phyloP scores from a whole-genome alignment of 1,140 invertebrate species.

The Trachelipus rathkii region DNA sequence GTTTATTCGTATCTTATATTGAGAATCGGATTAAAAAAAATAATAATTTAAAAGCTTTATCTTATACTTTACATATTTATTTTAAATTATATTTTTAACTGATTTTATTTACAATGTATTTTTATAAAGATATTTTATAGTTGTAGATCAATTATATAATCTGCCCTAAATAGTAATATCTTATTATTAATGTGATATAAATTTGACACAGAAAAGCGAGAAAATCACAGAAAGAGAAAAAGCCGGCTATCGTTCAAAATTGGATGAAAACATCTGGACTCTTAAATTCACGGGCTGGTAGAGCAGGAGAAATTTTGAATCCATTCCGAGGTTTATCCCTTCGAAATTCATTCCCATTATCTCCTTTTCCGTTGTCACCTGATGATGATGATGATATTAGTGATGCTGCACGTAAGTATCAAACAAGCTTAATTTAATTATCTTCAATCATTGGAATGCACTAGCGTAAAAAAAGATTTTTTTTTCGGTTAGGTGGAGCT shows the following conservation, averaged over 20 bases:
- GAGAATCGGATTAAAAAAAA: no score
- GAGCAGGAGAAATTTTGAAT: slow-evolving; percentile 55
- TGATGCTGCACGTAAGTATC: not conserved
- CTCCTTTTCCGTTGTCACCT: slow-evolving; percentile 49
- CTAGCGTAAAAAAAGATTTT: no score
- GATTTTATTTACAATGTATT: no score
- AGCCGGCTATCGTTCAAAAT: slow-evolving; percentile 27
- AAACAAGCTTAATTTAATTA: not conserved
- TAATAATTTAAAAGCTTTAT: no score
- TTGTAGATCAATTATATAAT: no score
- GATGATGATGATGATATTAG: slow-evolving; percentile 44
- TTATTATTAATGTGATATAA: not conserved
- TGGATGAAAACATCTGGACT: slow-evolving; percentile 26
- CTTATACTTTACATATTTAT: no score
- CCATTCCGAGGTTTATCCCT: slow-evolving; percentile 54
- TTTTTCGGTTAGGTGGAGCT: no score
- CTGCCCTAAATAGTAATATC: no score
- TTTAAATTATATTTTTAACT: no score
- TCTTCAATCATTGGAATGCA: not conserved
- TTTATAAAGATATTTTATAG: no score
- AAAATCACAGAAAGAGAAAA: slow-evolving; percentile 31
- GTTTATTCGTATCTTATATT: no score
- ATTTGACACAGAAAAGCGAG: slow-evolving; percentile 33
- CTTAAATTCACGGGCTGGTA: slow-evolving; percentile 52
- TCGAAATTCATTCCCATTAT: slow-evolving; percentile 51